These are phyloP conservation scores for Aphodius granarius DNA, from an alignment of 2,888 invertebrate genomes.

Conservation along the genomic window DNA sequence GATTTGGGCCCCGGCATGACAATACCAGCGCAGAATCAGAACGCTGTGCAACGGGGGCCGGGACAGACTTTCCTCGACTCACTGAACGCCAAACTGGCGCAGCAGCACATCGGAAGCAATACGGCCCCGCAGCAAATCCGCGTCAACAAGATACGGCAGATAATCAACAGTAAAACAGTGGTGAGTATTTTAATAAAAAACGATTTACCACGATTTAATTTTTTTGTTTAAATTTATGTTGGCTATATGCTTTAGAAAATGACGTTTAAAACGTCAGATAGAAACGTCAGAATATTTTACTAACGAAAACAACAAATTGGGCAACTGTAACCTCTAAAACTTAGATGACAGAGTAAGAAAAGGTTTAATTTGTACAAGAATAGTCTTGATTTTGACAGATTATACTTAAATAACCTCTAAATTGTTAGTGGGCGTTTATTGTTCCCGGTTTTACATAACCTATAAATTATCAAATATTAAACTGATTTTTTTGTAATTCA, in stretches of 20 bases:
- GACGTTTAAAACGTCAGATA: too few species aligned
- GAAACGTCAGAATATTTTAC: conserved; percentile 6
- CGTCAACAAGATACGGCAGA: conserved; percentile 70
- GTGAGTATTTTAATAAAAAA: conserved; percentile 49
- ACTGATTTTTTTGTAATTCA: conserved; percentile 39
- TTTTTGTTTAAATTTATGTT: neutral
- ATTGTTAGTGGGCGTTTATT: too few species aligned
- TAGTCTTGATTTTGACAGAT: too few species aligned
- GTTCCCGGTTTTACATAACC: too few species aligned
- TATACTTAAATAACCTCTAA: too few species aligned
- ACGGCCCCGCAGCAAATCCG: conserved; percentile 57
- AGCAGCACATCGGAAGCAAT: conserved; percentile 57
- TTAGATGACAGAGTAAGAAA: too few species aligned
- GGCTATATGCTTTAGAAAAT: too few species aligned
- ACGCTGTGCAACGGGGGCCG: conserved; percentile 55
- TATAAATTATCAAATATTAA: neutral
- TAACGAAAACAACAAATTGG: too few species aligned
- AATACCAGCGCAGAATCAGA: conserved; percentile 46
- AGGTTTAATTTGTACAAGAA: too few species aligned
- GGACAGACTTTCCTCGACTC: conserved; percentile 73
- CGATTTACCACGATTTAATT: neutral
- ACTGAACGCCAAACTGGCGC: conserved; percentile 76
- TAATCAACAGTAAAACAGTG: conserved; percentile 73
- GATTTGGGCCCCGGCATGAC: conserved; percentile 42
- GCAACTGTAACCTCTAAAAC: too few species aligned